phyloP scores from a whole-genome alignment of 2,888 invertebrate species.

The Julus scandinavius region DNA sequence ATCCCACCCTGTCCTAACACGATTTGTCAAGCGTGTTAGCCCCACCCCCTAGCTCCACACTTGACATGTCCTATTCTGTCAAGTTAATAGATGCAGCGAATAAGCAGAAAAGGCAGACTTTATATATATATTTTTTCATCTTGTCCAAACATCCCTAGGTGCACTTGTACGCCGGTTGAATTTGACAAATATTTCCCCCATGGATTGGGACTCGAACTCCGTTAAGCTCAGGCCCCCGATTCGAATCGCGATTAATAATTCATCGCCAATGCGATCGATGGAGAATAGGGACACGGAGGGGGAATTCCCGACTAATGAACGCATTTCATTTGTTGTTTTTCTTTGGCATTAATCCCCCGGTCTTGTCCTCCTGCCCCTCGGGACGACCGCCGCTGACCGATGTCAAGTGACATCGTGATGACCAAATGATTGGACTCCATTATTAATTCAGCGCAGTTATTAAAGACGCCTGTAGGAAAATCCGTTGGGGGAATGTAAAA shows the following conservation, averaged over 20 bases:
- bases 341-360: not conserved
- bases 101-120: not conserved
- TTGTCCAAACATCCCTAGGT: not conserved
- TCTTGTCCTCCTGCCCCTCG: slow-evolving; percentile 4
- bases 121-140: not conserved
- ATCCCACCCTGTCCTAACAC: not conserved
- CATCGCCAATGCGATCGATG: slow-evolving; percentile 22
- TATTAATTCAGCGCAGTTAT: slow-evolving; percentile 28
- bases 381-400: slow-evolving; percentile 21
- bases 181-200: slow-evolving; percentile 40
- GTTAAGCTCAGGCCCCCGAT: not conserved
- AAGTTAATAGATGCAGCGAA: not conserved
- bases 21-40: not conserved
- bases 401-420: slow-evolving; percentile 39
- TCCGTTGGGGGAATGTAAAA: not conserved
- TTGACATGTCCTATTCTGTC: slow-evolving; percentile 10
- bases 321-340: slow-evolving; percentile 40
- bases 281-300: not conserved
- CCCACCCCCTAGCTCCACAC: not conserved
- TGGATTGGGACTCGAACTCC: not conserved
- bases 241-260: not conserved
- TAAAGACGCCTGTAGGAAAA: slow-evolving; percentile 17
- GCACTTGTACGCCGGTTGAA: slow-evolving; percentile 13
- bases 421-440: slow-evolving; percentile 39
- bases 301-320: slow-evolving; percentile 7